Evolutionary conservation across 1,140 invertebrate genomes (phyloP), one percentile per base, ranked within the genome.

Genomic region (Drosophila sp.): DNA sequence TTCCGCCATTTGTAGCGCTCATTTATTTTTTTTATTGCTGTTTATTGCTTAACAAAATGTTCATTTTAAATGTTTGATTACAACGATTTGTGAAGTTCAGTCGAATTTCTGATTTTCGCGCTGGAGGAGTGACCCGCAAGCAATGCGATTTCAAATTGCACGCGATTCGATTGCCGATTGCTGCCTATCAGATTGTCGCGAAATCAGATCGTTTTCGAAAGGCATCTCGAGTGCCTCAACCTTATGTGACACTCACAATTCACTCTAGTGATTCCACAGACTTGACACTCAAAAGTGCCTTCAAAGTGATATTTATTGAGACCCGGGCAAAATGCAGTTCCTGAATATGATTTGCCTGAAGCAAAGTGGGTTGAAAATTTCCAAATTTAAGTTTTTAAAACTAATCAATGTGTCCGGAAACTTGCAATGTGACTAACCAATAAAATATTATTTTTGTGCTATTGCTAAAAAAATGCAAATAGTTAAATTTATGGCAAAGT

Each of bases 61-160:
- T 90, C 82, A 76, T 90, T 90, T 90, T 87, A 90, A 90, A 90
- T 90, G 87, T 90, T 90, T 90, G 87, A 90, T 90, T 90, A 90
- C 87, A 90, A 90, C 76, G 87, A 83, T 90, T 87, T 90, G 82
- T 80, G 82, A 78, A 90, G 72, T 90, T 90, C 87, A 90, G 87
- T 90, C 76, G 87, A 90, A 83, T 83, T 90, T 90, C 76, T 90
- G 87, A 90, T 90, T 84, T 86, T 71, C 76, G 70, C 79, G 83
- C 83, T 83, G 84, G 53, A 79, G 83, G 80, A 83, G 72, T 76
- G 54, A 59, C 43, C 57, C 78, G 69, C 74, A 27, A 72, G 66
- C 59, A 74, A 73, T 80, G 80, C 77, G 81, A 67, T 80, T 78
- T 69, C 16, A 48, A 76, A 77, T 67, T 86, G 77, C 78, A 87